phyloP scores from a whole-genome alignment of 2,113 vertebrate genomes.

The Anguilla rostrata region DNA sequence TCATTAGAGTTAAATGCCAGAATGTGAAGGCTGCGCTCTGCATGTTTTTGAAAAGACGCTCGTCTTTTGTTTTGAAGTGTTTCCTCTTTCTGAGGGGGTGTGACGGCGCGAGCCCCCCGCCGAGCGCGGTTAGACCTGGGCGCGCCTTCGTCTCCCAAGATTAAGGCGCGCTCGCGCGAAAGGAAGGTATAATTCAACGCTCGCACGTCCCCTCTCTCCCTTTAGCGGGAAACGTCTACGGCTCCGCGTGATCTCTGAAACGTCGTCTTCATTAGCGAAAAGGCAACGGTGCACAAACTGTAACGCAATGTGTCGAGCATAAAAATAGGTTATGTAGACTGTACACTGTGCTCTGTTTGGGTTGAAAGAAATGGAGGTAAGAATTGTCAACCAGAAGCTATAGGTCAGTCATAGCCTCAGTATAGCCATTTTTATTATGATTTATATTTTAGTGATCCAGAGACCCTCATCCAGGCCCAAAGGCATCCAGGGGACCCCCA shows the following conservation, averaged over 20 bases:
- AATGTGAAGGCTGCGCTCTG: too few species aligned
- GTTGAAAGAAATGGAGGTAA: too few species aligned
- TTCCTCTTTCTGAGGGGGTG: slow-evolving; percentile 6
- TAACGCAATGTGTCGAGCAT: neutral
- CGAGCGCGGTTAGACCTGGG: slow-evolving; percentile 13
- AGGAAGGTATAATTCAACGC: slow-evolving; percentile 31
- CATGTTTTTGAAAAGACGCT: neutral
- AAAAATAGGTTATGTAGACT: neutral
- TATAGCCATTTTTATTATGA: too few species aligned
- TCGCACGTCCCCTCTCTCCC: slow-evolving; percentile 17
- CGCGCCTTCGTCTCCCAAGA: slow-evolving; percentile 27
- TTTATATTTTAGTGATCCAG: too few species aligned
- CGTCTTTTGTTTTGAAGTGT: neutral
- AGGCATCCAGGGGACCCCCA: too few species aligned
- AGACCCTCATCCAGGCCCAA: too few species aligned
- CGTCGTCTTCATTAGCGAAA: slow-evolving; percentile 26
- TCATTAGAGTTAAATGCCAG: too few species aligned
- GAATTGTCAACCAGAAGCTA: too few species aligned
- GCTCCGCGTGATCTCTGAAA: slow-evolving; percentile 25
- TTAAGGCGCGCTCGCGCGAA: slow-evolving; percentile 28
- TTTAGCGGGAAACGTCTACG: slow-evolving; percentile 11
- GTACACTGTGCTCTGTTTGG: too few species aligned
- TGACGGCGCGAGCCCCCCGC: slow-evolving; percentile 5
- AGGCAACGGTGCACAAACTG: neutral
- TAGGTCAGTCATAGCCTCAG: too few species aligned